Evolutionary conservation across 2,888 invertebrate species (phyloP), one percentile per base, ranked within the genome.

Genomic region (Boloria euphrosyne): DNA sequence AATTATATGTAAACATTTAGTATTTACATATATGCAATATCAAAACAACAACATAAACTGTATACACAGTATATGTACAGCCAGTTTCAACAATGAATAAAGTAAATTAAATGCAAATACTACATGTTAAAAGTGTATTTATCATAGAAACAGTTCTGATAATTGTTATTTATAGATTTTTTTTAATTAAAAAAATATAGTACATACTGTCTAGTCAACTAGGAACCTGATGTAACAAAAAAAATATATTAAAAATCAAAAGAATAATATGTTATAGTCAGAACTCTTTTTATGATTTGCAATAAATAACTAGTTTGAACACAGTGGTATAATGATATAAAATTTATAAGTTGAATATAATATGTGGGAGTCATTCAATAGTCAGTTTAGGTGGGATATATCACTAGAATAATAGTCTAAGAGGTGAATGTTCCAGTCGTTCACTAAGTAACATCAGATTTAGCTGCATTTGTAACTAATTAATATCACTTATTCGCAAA

Each of bases 371-470:
- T 80, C 76, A 76, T 78, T 75, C 76, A 47, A 74, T 78, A 78
- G 68, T 59, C 38, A 80, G 70, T 71, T 75, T 79, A 86, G 89
- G 89, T 89, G 89, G 89, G 88, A 84, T 80, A 76, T 74, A 75
- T 82, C 75, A 80, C 82, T 79, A 82, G 79, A 77, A 79, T 57
- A 57, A 57, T 74, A 73, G 80, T 77, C 77, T 80, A 73, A 77
- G 80, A 80, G 80, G 80, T 82, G 84, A 85, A 84, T 82, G 78
- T 10, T 38, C 7, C 79, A 69, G 80, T 79, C 75, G 77, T 78
- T 75, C 13, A 46, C 18, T n/a, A 46, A 46, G 46, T 22, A 57
- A 46, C 22, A 57, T 22, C 57, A 46, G 16, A 13, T 22, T 55
- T 22, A 16, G 18, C 17, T 54, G 38, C 43, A 17, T 17, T 38